These are phyloP conservation scores for Seriola dumerili DNA, from an alignment of 2,113 vertebrate species.

Conservation along the genomic window DNA sequence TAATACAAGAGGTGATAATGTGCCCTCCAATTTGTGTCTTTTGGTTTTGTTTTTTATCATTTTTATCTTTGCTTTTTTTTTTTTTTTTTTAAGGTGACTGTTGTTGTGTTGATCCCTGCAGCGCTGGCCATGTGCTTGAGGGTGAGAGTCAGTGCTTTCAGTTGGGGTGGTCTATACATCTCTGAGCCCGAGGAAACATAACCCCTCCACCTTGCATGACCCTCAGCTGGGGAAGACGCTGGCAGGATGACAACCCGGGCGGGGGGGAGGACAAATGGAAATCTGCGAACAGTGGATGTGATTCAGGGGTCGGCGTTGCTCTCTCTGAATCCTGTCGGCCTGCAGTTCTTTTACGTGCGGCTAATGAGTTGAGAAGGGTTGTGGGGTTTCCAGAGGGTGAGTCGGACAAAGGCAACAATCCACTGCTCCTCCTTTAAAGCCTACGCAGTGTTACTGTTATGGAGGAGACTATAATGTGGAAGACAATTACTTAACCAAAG, in stretches of 20 bases:
- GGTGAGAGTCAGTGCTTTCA: background rate
- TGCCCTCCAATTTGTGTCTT: no score
- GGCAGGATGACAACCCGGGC: background rate
- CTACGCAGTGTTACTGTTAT: background rate
- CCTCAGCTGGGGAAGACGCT: constrained; percentile 10
- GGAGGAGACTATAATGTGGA: constrained; percentile 5
- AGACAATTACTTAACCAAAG: constrained; percentile 19
- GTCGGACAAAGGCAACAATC: background rate
- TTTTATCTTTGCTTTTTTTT: no score
- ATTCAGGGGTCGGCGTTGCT: background rate
- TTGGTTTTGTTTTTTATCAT: no score
- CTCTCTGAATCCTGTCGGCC: constrained; percentile 9
- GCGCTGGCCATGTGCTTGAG: background rate
- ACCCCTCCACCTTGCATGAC: constrained; percentile 5
- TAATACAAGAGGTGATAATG: no score
- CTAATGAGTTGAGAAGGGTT: background rate
- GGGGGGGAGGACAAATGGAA: background rate
- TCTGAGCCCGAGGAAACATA: constrained; percentile 12
- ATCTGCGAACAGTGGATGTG: constrained; percentile 28
- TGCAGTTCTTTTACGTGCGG: background rate
- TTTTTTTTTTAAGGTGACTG: background rate
- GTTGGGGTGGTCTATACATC: background rate
- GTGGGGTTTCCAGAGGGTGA: background rate
- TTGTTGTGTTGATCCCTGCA: no score
- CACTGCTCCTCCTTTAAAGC: background rate